Base-by-base conservation (phyloP, 2,797 vertebrate species). In the Poecilia wingei region DNA sequence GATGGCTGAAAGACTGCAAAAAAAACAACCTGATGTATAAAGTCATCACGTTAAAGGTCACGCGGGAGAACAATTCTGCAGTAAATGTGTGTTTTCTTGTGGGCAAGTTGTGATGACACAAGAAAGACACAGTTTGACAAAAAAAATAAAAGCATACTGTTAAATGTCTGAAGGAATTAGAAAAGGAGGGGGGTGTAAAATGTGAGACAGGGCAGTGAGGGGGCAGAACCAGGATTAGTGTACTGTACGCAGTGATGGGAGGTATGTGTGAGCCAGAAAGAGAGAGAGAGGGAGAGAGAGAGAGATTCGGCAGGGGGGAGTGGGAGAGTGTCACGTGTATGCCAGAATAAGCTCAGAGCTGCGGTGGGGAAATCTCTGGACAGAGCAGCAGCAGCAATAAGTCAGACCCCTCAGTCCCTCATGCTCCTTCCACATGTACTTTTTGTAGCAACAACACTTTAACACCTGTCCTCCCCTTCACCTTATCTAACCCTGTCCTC, bases 281-380 rank as follows among this genome's bases (percentile, higher is more conserved):
- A 82, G 75, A 74, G 84, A 79, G 78, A 72, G 43, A 0, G 0
- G 0, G 1, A 49, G 16, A 49, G 87, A 77, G 88, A 84, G 78
- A 81, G 83, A 81, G 61, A 78, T 66, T 25, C 20, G 66, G 57
- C 31, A 79, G 72, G 61, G 41, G 79, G 64, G 78, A 76, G 61
- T 41, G 82, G 75, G 74, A 46, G 78, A 72, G 59, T 70, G 87
- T 94, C 93, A 94, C 92, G 90, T 95, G 94, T 93, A 89, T 73
- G 76, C 87, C 85, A 88, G 87, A 94, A 93, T 82, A 90, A 93
- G 92, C 82, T 81, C 82, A 85, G 82, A 85, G 86, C 86, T 88
- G 82, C 87, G 89, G 71, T 20, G 68, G 79, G 86, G 86, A 39
- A 39, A 72, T 92, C 84, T 92, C 79, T 88, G 88, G 90, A 89